Conservation (phyloP, 2,797 vertebrate species). For the Liasis olivaceus region DNA sequence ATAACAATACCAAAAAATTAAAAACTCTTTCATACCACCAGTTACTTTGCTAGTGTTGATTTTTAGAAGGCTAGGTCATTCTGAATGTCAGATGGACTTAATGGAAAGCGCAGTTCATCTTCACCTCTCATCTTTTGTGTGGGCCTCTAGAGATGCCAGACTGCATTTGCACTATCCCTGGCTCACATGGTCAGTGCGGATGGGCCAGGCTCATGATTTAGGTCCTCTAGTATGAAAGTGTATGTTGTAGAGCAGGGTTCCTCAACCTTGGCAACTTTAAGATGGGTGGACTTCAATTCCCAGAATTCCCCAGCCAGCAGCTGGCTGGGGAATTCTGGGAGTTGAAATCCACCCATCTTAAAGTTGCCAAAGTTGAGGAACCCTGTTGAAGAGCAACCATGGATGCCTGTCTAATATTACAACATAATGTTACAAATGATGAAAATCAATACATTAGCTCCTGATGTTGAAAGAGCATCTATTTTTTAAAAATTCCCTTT, state of each 20-base stretch:
- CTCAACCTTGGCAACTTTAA: too few species aligned
- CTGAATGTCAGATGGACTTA: neutral
- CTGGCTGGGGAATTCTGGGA: too few species aligned
- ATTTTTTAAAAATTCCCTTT: neutral
- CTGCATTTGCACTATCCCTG: neutral
- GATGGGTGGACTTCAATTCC: too few species aligned
- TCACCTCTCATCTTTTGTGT: neutral
- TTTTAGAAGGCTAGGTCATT: neutral
- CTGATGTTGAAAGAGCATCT: conserved; percentile 13
- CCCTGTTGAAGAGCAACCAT: conserved; percentile 8
- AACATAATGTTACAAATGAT: conserved; percentile 4
- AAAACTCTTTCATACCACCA: too few species aligned
- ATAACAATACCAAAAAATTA: too few species aligned
- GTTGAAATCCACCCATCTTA: too few species aligned
- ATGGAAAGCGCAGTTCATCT: neutral
- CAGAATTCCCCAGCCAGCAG: too few species aligned
- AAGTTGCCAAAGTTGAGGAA: too few species aligned
- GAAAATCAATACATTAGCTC: neutral
- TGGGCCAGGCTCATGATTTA: neutral
- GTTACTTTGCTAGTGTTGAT: neutral
- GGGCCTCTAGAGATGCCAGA: neutral
- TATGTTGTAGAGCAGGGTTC: neutral
- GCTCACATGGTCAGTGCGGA: conserved; percentile 3
- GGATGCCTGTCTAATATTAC: neutral
- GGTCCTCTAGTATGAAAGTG: neutral